Percentiles rank a stretch among this genome's conserved stretches.
Evolutionary conservation across 2,888 invertebrate genomes (phyloP).

Genomic region (Tholera decimalis): DNA sequence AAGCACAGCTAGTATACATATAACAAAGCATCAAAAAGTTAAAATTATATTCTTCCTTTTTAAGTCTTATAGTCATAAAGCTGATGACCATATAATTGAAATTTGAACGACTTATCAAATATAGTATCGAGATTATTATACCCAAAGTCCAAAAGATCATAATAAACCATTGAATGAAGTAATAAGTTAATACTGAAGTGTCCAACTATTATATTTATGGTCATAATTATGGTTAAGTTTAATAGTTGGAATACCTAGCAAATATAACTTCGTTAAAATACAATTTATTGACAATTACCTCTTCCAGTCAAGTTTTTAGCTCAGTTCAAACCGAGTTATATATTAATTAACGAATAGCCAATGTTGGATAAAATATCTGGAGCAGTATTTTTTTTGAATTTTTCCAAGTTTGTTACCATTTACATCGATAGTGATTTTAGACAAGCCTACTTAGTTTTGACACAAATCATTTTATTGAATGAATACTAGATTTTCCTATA

Average conservation of each 20-base stretch:
- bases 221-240: conserved; percentile 40
- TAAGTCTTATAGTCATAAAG: background rate
- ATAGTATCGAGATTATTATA: conserved; percentile 10
- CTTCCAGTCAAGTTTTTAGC: conserved; percentile 59
- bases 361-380: conserved; percentile 49
- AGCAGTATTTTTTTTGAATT: conserved; percentile 15
- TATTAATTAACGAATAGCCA: conserved; percentile 52
- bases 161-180: conserved; percentile 18
- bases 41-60: background rate
- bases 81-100: background rate
- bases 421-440: conserved; percentile 12
- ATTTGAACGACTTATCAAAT: background rate
- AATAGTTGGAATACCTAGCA: conserved; percentile 53
- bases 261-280: conserved; percentile 63
- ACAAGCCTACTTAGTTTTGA: conserved; percentile 17
- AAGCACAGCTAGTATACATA: too few relatives aligned
- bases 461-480: conserved; percentile 21
- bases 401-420: conserved; percentile 10
- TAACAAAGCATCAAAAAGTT: too few relatives aligned
- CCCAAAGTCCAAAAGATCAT: conserved; percentile 19
- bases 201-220: conserved; percentile 41
- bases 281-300: conserved; percentile 69
- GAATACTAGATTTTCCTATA: background rate
- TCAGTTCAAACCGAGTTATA: conserved; percentile 25
- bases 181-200: conserved; percentile 33